A percentile compares a stretch with the other conserved stretches of the same genome.
Evolutionary conservation across 2,888 invertebrate species (phyloP).

Genomic region (Phaedon cochleariae): DNA sequence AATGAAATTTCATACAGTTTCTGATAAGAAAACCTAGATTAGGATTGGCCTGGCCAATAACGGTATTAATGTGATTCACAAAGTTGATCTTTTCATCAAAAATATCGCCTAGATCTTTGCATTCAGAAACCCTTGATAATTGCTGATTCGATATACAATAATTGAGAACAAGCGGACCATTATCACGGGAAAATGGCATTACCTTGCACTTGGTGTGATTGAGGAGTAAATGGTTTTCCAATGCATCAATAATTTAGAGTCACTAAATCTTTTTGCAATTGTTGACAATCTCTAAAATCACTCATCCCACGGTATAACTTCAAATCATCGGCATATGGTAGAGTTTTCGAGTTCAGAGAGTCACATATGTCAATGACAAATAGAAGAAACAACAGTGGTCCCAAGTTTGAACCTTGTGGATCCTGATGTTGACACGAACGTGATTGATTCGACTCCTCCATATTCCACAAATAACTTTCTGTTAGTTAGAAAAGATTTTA

Average conservation of each 20-base stretch:
- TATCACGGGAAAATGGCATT: background rate
- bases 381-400: background rate
- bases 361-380: constrained; percentile 4
- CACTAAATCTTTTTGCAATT: background rate
- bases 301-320: background rate
- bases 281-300: background rate
- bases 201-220: background rate
- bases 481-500: background rate
- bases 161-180: too few species aligned
- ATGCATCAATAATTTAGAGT: background rate
- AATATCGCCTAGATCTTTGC: background rate
- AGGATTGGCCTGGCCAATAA: background rate
- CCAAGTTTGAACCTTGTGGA: background rate
- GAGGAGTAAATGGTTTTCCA: background rate
- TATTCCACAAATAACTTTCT: constrained; percentile 1
- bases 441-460: background rate
- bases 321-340: background rate
- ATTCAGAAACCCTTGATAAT: background rate
- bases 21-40: background rate
- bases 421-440: background rate
- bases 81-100: background rate
- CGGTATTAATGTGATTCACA: background rate
- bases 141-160: too few species aligned
- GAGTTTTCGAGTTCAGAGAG: background rate
- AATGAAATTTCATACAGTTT: background rate